These are phyloP conservation scores for Lepidurus couesii DNA, from an alignment of 1,140 invertebrate genomes.

Conservation along the genomic window DNA sequence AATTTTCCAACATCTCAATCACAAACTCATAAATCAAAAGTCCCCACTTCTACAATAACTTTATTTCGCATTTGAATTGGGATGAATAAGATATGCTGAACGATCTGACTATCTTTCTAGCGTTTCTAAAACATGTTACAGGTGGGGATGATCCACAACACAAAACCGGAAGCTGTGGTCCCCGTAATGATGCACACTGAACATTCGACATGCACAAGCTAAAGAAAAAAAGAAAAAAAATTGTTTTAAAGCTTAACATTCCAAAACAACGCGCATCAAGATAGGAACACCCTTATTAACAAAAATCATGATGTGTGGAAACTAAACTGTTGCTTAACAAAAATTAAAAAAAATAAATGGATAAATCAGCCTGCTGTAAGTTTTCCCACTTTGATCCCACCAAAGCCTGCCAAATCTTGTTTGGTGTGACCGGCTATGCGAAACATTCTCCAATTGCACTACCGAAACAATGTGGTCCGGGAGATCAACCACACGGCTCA, in stretches of 20 bases:
- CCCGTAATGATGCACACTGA: constrained; percentile 13
- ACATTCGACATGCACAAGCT: constrained; percentile 18
- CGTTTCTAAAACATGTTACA: constrained; percentile 4
- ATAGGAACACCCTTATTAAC: not conserved
- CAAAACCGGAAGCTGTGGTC: constrained; percentile 17
- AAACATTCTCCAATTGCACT: not conserved
- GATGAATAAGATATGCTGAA: constrained; percentile 22
- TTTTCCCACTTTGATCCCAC: not conserved
- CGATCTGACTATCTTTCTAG: constrained; percentile 5
- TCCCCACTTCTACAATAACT: not conserved
- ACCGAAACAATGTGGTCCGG: not conserved
- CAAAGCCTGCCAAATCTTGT: not conserved
- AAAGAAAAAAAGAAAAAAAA: not conserved
- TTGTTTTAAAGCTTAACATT: not conserved
- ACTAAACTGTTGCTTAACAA: not conserved
- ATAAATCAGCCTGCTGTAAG: not conserved
- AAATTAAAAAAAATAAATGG: not conserved
- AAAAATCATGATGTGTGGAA: not conserved
- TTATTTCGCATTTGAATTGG: constrained; percentile 9
- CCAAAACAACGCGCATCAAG: not conserved
- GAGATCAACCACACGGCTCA: not conserved
- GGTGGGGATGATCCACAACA: constrained; percentile 1
- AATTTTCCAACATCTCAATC: not conserved
- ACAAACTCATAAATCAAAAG: not conserved
- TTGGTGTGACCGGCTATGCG: not conserved